A percentile compares a stretch with the other conserved stretches of the same genome.
These are phyloP conservation scores for Drosophila pseudoobscura DNA, from an alignment of 1,140 invertebrate genomes.

Conservation along the genomic window DNA sequence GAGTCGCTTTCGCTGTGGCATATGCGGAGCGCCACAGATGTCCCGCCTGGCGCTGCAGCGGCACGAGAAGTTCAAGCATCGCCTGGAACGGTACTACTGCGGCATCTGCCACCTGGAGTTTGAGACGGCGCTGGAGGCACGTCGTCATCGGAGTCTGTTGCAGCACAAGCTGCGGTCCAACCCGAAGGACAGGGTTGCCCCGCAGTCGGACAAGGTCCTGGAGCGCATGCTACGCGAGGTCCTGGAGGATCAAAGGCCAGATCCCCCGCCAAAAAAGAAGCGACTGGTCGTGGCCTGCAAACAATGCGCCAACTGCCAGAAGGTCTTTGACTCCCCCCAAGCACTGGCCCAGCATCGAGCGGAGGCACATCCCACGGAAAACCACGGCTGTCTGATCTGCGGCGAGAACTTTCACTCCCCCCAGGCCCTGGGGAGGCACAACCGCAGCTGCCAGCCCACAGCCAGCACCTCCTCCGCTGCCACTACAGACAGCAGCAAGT, in stretches of 20 bases:
- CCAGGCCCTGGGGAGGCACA: slow-evolving; percentile 89
- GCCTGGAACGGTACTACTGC: slow-evolving; percentile 87
- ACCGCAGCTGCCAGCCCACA: slow-evolving; percentile 85
- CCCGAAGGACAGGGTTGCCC: not conserved
- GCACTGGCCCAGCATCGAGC: slow-evolving; percentile 88
- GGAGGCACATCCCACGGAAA: slow-evolving; percentile 57
- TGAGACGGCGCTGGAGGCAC: slow-evolving; percentile 85
- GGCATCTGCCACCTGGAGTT: slow-evolving; percentile 88
- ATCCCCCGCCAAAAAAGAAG: slow-evolving; percentile 17
- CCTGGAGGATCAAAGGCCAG: slow-evolving; percentile 24
- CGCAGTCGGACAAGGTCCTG: slow-evolving; percentile 32
- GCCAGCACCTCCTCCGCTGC: slow-evolving; percentile 28
- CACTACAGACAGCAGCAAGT: not conserved
- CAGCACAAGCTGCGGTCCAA: slow-evolving; percentile 83
- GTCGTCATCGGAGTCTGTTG: slow-evolving; percentile 86
- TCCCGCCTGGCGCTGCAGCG: slow-evolving; percentile 87
- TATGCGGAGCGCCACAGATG: slow-evolving; percentile 85
- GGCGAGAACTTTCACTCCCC: slow-evolving; percentile 87
- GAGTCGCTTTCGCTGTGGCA: slow-evolving; percentile 85
- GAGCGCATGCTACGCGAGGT: slow-evolving; percentile 51
- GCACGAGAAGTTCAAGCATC: slow-evolving; percentile 86
- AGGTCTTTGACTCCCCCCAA: slow-evolving; percentile 84
- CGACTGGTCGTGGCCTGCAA: not conserved
- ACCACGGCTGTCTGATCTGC: slow-evolving; percentile 87
- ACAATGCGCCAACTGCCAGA: slow-evolving; percentile 49